Evolutionary conservation across 2,797 vertebrate genomes (phyloP), one percentile per base, ranked within the genome.

Genomic region (Pitangus sulphuratus): DNA sequence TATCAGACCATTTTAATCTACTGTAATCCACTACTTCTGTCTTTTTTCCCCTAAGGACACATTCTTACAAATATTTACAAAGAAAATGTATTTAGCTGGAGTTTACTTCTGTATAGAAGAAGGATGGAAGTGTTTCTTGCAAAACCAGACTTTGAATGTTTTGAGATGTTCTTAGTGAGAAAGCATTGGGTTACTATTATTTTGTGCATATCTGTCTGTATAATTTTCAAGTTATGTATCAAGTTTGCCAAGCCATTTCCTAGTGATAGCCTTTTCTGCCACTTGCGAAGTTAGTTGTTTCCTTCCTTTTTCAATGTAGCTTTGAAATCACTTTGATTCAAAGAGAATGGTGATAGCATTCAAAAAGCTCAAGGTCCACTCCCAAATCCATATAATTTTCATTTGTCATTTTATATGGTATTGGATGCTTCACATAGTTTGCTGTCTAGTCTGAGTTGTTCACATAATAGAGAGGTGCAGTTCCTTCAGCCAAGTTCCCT

Each of bases 1-100:
- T 57, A 50, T 81, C 76, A 78, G 13, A 54, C 19, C 39, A 21
- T 68, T 91, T 81, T 78, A 88, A 81, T 88, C 56, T 68, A 53
- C 48, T 40, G 6, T 68, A 87, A 89, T 71, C 40, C 14, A 3
- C 25, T 70, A 3, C 60, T 54, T 22, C 16, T 37, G 26, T 65
- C 15, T 40, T 48, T 37, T 61, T 77, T 37, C 7, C 9, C 11
- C 9, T 84, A 35, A 83, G 31, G 47, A 25, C 10, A 42, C 5
- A 15, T 64, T 89, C 17, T 42, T 81, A 30, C 39, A 84, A 89
- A 76, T 42, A 57, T 24, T 87, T 84, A 48, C 10, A 44, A 72
- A 17, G 4, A 8, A 44, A 69, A 58, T 42, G 1, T 81, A 39
- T 85, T 75, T 64, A 78, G 30, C 11, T 39, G 4, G 20, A 61